phyloP scores from a whole-genome alignment of 1,140 invertebrate species.

The Mycetomoellerius zeteki region DNA sequence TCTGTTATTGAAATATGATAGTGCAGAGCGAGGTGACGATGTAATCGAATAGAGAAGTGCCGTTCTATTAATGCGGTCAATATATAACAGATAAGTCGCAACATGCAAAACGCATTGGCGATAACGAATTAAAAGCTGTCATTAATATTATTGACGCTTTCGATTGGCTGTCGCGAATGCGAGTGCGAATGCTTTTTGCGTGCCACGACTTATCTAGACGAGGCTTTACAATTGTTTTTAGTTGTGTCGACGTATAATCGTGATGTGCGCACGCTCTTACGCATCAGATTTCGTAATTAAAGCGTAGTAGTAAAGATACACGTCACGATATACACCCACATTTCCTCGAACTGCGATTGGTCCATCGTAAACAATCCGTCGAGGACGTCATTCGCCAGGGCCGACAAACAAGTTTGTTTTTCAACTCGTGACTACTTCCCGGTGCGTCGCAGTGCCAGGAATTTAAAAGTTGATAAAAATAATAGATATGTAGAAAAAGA shows the following conservation, averaged over 20 bases:
- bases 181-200: no score
- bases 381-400: background rate
- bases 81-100: background rate
- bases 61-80: background rate
- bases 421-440: conserved; percentile 8
- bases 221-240: background rate
- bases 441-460: background rate
- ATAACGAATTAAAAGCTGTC: no score
- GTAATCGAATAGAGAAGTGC: background rate
- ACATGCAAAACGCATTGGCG: no score
- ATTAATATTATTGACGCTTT: no score
- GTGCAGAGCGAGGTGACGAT: background rate
- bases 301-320: conserved; percentile 25
- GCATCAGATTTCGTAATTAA: conserved; percentile 50
- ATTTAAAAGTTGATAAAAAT: conserved; percentile 1
- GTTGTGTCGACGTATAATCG: background rate
- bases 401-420: conserved; percentile 57
- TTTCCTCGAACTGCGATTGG: conserved; percentile 38
- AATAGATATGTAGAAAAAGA: background rate
- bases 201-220: no score
- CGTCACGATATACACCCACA: conserved; percentile 36
- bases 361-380: background rate
- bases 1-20: conserved; percentile 5
- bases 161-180: no score
- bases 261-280: background rate